Base-by-base conservation (phyloP, 2,113 vertebrate species). In the Heptranchias perlo region DNA sequence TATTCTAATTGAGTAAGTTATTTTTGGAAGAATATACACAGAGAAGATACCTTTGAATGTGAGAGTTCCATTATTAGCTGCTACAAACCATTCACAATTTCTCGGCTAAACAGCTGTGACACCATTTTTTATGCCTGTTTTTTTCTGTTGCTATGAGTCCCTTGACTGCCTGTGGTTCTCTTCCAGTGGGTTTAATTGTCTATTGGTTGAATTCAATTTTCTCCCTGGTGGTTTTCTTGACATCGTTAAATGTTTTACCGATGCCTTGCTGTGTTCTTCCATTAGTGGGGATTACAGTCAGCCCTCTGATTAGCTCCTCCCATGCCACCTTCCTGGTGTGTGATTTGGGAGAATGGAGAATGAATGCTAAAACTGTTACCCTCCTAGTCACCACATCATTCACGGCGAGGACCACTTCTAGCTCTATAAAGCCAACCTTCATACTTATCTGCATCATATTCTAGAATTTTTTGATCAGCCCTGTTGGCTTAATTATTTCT, bases 191-290 rank as follows among this genome's bases (percentile, higher is more conserved):
- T 73, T 49, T 95, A 69, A 47, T 95, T 69, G 93, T 49, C 44
- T 14, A 69, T 69, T 69, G 65, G 23, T 25, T 69, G 65, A 69
- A 73, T 49, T 49, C 93, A 49, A 49, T 69, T 95, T 69, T 95
- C 65, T 95, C 64, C 44, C 44, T 67, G 94, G 65, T 52, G 65
- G 65, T 95, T 95, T 73, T 25, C 64, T 69, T 95, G 94, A 18
- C 11, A 95, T 69, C 44, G 47, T 28, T 69, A 64, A 95, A 95
- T 61, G 62, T 62, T 21, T 93, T 93, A 62, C 35, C 13, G 31
- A 61, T 35, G 87, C 31, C 52, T 58, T n/a, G 54, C 58, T 61
- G 89, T 62, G 61, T 39, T 18, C 58, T 62, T 62, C 35, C 58
- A 93, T 61, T 62, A 62, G 4, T 92, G 35, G 54, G 35, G 54